Evolutionary conservation across 2,888 invertebrate genomes (phyloP), one percentile per base, ranked within the genome.

Genomic region (Parnassius glacialis): DNA sequence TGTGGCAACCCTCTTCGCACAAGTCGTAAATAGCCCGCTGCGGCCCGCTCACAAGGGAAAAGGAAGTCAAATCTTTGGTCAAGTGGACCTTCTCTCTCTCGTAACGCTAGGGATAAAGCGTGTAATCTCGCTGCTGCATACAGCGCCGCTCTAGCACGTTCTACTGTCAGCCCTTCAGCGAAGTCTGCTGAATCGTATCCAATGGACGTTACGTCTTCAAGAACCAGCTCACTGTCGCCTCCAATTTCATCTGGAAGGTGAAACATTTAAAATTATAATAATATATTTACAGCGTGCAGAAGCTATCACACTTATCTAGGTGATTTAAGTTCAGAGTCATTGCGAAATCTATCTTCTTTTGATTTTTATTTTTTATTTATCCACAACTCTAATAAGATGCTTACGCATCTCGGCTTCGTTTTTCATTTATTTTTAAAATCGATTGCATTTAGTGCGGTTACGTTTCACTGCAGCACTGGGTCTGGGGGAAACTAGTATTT

Each of bases 1-100:
- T 96, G 96, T 0, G 96, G 96, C 20, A 96, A 84, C 1, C 96
- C 96, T 64, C 96, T 92, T 74, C 96, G 94, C 3, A 96, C 95
- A 41, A 96, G 89, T 64, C 96, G 95, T 67, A 96, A 94, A 75
- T 96, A 96, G 5, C 96, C 96, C 69, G 96, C 95, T 0, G 96
- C 95, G 0, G 96, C 96, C 74, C 95, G 92, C 51, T 95, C 94
- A 47, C 95, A 95, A 71, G 96, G 95, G 73, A 96, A 96, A 13
- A 96, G 89, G 77, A 96, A 96, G 67, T 91, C 90, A 65, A 92
- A 92, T 70, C 85, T 80, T 64, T 87, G 87, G 59, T 91, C 87
- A 10, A 92, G 77, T 10, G 92, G 88, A 9, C 92, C 92, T 73
- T 90, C 90, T 68, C 86, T 80, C 57, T 91, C 90, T 1, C 89